Conservation (phyloP, 2,888 invertebrate species). For the Syrphus vitripennis region DNA sequence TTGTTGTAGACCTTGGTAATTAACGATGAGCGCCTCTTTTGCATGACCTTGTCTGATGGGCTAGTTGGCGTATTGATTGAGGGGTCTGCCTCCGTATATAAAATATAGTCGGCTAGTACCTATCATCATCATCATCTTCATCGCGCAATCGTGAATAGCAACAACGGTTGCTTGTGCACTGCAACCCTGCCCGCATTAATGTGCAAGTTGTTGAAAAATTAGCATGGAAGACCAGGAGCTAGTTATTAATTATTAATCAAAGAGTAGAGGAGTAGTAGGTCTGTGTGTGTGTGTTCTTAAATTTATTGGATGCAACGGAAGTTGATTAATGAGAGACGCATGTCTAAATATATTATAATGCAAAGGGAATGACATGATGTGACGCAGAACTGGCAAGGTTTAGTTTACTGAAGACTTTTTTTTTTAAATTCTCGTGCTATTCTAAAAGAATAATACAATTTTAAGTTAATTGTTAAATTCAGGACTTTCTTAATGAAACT, state of each 20-base stretch:
- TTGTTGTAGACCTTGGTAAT: slow-evolving; percentile 35
- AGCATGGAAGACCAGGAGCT: slow-evolving; percentile 54
- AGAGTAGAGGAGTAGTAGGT: background rate
- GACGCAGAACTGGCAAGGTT: no score
- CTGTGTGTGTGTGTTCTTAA: no score
- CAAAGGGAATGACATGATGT: no score
- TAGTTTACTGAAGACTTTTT: no score
- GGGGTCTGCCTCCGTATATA: slow-evolving; percentile 23
- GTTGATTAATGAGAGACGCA: slow-evolving; percentile 31
- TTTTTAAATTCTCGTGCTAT: no score
- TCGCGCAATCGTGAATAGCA: slow-evolving; percentile 59
- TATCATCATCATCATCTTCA: slow-evolving; percentile 35
- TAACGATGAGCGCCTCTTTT: slow-evolving; percentile 41
- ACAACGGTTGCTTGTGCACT: background rate
- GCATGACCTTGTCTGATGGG: slow-evolving; percentile 65
- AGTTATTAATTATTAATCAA: slow-evolving; percentile 53
- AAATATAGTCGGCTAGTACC: slow-evolving; percentile 6
- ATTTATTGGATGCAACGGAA: background rate
- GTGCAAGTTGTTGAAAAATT: slow-evolving; percentile 42
- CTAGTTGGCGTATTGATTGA: slow-evolving; percentile 59
- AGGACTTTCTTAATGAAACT: no score
- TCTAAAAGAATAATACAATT: no score
- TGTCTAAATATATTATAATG: slow-evolving; percentile 2
- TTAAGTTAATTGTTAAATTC: no score
- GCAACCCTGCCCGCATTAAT: slow-evolving; percentile 2